Base-by-base conservation (phyloP, 2,797 vertebrate species). In the Crocidura indochinensis region DNA sequence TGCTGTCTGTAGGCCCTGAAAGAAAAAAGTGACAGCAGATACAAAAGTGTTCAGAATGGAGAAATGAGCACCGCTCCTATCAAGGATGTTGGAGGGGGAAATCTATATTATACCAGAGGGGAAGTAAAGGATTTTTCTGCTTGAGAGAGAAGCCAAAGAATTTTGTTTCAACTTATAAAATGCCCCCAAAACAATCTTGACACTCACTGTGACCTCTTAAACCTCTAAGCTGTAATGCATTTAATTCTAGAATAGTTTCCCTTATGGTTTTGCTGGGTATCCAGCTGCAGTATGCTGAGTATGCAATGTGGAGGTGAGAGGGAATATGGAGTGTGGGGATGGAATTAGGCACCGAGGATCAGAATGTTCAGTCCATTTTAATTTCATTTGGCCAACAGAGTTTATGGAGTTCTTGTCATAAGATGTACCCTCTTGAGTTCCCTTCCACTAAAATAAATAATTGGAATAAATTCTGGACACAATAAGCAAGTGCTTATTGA, bases 41-140 rank as follows among this genome's bases (percentile, higher is more conserved):
- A 29, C 72, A 81, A 89, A 93, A 75, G 64, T 51, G 29, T 15
- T 31, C 87, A 31, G 17, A 80, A 60, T 27, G 24, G 74, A 75
- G 38, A 69, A 51, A 46, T 3, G 8, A 72, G 71, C 47, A n/a
- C 22, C 75, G 77, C 5, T 29, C 22, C 65, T 12, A 17, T 38
- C 8, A 51, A 74, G 69, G 17, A 8, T 4, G 4, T 65, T 71
- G 53, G 51, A 72, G 29, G 49, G 31, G 69, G 82, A 64, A 10
- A 24, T 65, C 62, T 71, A 0, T 17, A 27, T 65, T 29, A 26
- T 56, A 78, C 0, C 1, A 56, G 56, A 88, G 29, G 60, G 49
- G 81, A 88, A 88, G 31, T 44, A 49, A 77, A 93, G 29, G 26
- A 17, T 38, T 74, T 47, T 47, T 22, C 47, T 12, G 20, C 31